phyloP scores from a whole-genome alignment of 2,113 vertebrate species.

The Vulpes lagopus region DNA sequence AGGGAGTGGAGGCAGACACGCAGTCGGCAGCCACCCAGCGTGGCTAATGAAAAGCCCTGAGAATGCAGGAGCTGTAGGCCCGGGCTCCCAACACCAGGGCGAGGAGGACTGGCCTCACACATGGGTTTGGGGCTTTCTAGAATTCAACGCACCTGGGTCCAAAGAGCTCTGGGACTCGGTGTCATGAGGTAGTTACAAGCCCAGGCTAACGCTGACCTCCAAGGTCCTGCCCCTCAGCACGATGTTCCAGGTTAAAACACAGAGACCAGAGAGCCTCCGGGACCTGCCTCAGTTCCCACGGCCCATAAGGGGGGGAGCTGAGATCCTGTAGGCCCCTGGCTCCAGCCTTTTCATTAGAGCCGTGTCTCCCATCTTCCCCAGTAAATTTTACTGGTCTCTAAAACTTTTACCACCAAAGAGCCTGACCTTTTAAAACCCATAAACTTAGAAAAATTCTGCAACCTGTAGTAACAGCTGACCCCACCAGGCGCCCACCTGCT shows the following conservation, averaged over 20 bases:
- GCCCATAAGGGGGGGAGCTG: fast-evolving
- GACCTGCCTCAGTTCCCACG: background rate
- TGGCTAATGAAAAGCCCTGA: slow-evolving; percentile 81
- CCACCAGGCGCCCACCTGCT: background rate
- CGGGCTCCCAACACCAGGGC: background rate
- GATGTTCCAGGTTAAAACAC: background rate
- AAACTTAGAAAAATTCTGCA: slow-evolving; percentile 47
- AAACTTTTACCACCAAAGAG: slow-evolving; percentile 69
- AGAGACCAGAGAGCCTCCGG: background rate
- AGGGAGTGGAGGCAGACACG: slow-evolving; percentile 76
- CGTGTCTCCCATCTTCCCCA: background rate
- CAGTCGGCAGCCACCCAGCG: slow-evolving; percentile 78
- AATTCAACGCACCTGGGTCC: background rate
- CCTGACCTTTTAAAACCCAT: slow-evolving; percentile 70
- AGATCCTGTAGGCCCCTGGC: background rate
- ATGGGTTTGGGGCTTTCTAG: background rate
- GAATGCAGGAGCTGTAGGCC: background rate
- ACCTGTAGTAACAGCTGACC: background rate
- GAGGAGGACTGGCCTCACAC: background rate
- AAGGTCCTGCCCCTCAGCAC: fast-evolving
- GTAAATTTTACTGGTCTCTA: slow-evolving; percentile 76
- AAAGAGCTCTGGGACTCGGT: background rate
- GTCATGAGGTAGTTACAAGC: background rate
- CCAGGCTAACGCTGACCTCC: background rate
- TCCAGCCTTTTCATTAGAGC: background rate